phyloP scores from a whole-genome alignment of 2,113 vertebrate genomes.

The Thunnus thynnus region DNA sequence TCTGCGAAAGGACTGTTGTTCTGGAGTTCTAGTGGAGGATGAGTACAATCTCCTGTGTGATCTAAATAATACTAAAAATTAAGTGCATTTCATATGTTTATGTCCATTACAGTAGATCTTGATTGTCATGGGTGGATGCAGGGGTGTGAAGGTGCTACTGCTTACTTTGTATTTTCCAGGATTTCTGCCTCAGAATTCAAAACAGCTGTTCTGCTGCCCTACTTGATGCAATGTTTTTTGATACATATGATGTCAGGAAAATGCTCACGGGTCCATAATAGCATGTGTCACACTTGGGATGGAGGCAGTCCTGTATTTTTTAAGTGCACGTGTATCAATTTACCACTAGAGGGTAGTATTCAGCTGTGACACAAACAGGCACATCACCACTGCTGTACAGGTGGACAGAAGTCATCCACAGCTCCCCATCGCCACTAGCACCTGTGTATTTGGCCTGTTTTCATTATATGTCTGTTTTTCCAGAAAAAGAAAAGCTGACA shows the following conservation, averaged over 20 bases:
- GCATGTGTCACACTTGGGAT: not conserved
- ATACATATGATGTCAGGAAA: not conserved
- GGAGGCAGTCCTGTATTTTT: not conserved
- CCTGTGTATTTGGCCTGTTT: not conserved
- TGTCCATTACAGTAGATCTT: not conserved
- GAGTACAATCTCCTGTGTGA: not conserved
- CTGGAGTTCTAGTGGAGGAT: not conserved
- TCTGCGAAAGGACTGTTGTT: too few relatives aligned
- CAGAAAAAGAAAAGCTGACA: too few relatives aligned
- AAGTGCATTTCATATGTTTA: not conserved
- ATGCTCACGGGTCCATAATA: not conserved
- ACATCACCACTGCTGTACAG: not conserved
- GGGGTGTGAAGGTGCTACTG: too few relatives aligned
- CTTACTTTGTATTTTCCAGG: not conserved
- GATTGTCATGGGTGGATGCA: not conserved
- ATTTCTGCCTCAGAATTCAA: not conserved
- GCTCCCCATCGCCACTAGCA: not conserved
- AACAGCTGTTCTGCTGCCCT: not conserved
- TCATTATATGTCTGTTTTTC: too few relatives aligned
- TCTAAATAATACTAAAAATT: not conserved
- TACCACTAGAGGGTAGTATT: slow-evolving; percentile 51
- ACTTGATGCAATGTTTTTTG: too few relatives aligned
- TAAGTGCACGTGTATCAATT: not conserved
- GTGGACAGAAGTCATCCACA: not conserved
- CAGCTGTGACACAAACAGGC: not conserved